Base-by-base conservation (phyloP, 2,888 invertebrate genomes). In the Diarsia brunnea region DNA sequence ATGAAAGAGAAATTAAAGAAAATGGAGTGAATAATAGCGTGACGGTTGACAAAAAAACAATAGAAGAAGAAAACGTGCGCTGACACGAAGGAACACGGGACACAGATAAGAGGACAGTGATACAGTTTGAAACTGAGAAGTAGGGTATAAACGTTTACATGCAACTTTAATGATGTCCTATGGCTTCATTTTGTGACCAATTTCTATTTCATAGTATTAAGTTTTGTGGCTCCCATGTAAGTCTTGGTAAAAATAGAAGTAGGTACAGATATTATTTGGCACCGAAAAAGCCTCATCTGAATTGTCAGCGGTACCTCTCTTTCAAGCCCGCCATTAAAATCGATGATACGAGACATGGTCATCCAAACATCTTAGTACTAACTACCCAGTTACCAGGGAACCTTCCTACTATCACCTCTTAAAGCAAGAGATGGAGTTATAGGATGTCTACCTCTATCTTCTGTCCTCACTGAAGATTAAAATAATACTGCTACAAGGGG, bases 361-460 rank as follows among this genome's bases (percentile, higher is more conserved):
- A 73, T 75, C 27, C 63, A 49, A 68, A 63, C 65, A 71, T 66
- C n/a, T 70, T 70, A 71, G 64, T 70, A 75, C 73, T 73, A 75
- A 65, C n/a, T 69, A 69, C 21, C 69, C 43, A 64, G 53, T 69
- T 73, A 72, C 60, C 60, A 31, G 19, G 31, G 10, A 60, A 4
- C 31, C 19, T 27, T 27, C 27, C 27, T 11, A 31, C 31, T 31
- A 31, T 60, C 19, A 27, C 31, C 31, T 1, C 16, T 58, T 55
- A 7, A 24, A 55, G 55, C 14, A 58, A 16, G 27, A 58, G 16
- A 58, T 16, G 55, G 16, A 55, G 24, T 19, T 58, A 19, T 31
- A 4, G 19, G 31, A 31, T 19, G 60, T 1, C 19, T 27, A 16
- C 2, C 53, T 55, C 10, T 0, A 60, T 31, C 60, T 60, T 19